Base-by-base conservation (phyloP, 2,888 invertebrate genomes). In the Xylocampa areola region DNA sequence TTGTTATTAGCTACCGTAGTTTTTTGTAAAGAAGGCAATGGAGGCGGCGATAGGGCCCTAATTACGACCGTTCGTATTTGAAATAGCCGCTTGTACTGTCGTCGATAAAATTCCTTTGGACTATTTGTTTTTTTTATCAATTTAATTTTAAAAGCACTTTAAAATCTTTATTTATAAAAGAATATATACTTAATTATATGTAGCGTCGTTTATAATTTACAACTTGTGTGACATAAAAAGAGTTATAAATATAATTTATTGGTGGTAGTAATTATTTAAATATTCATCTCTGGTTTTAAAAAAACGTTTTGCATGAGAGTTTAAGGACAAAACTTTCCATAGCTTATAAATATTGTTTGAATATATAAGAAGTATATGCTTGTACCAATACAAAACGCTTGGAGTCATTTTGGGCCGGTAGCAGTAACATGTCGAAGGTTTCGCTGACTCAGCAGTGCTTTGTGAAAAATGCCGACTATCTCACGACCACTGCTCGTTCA, bases 31-130 rank as follows among this genome's bases (percentile, higher is more conserved):
- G 68, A 73, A 72, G 77, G 30, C 57, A 25, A 41, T 45, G 35
- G 39, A 72, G 82, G 82, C 80, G 80, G 84, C 81, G 81, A 73
- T 57, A 64, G 78, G 80, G 79, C 84, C 84, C 86, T 91, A 91
- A 93, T 93, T 91, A 92, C 79, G 79, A 82, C 76, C 87, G 90
- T 92, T 92, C 91, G 92, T 93, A 91, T 92, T 92, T 89, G 83
- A 87, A 89, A 90, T 87, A 82, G 87, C 90, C 88, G 90, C 85
- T 68, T 70, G 84, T 85, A 84, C 84, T 83, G 77, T 79, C 84
- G 75, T 64, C 64, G 73, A 77, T 76, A 78, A 67, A 83, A 73
- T 45, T 58, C 37, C 52, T 54, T 69, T 41, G 32, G 45, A 35
- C 21, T 33, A 37, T 23, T 36, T 55, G 41, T 32, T 62, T 49